These are phyloP conservation scores for Dipodomys stephensi DNA, from an alignment of 2,113 vertebrate species.

Conservation along the genomic window DNA sequence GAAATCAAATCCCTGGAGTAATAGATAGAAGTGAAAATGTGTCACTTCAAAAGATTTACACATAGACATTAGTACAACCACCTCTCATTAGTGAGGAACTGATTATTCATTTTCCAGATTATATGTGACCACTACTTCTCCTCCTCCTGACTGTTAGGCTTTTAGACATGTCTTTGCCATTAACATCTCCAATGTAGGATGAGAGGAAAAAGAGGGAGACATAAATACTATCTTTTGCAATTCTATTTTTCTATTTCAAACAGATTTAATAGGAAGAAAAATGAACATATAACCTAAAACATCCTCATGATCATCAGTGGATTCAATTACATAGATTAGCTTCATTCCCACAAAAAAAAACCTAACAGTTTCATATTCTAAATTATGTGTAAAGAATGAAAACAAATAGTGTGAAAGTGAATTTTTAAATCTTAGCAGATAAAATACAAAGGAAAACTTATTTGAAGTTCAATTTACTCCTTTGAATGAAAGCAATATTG, in stretches of 20 bases:
- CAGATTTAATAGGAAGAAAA: conserved; percentile 29
- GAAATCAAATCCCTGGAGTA: conserved; percentile 24
- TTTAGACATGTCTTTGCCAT: conserved; percentile 46
- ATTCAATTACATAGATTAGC: background rate
- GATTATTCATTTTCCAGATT: conserved; percentile 43
- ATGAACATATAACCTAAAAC: conserved; percentile 1
- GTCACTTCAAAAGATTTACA: background rate
- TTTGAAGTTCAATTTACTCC: conserved; percentile 36
- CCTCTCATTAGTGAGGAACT: background rate
- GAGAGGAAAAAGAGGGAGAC: background rate
- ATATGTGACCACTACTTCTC: conserved; percentile 7
- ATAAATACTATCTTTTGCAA: conserved; percentile 3
- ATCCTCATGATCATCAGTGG: conserved; percentile 18
- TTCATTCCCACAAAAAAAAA: background rate
- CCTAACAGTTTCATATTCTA: conserved; percentile 30
- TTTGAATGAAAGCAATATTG: conserved; percentile 12
- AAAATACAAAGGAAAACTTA: conserved; percentile 30
- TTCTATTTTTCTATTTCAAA: conserved; percentile 27
- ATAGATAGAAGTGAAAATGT: background rate
- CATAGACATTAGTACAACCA: conserved; percentile 2
- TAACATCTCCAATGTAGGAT: conserved; percentile 2
- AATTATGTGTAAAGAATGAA: conserved; percentile 39
- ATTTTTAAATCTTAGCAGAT: background rate
- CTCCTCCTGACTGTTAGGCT: background rate
- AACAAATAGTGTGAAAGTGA: background rate